These are phyloP conservation scores for Steatocranus sp. DNA, from an alignment of 2,797 vertebrate genomes.

Conservation along the genomic window DNA sequence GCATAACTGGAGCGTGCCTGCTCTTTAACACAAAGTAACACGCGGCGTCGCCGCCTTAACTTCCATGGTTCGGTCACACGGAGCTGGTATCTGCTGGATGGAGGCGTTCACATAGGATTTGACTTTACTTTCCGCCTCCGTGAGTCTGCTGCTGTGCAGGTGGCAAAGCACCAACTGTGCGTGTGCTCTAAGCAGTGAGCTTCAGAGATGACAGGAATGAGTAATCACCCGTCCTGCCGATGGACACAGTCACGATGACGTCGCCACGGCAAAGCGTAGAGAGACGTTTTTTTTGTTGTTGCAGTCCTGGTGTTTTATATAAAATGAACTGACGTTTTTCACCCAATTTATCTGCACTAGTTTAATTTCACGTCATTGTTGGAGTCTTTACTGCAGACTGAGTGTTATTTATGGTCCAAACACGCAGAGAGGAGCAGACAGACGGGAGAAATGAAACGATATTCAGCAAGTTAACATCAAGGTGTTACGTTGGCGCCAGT, in stretches of 20 bases:
- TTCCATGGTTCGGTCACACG: not conserved
- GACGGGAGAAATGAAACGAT: not conserved
- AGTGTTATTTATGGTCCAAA: rapidly evolving
- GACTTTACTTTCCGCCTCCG: not conserved
- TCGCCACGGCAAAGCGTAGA: not conserved
- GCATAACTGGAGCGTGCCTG: rapidly evolving
- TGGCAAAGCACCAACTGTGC: not conserved
- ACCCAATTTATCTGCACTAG: not conserved
- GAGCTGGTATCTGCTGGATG: not conserved
- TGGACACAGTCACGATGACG: not conserved
- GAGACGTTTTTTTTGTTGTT: not conserved
- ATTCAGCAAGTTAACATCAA: not conserved
- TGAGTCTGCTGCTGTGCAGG: not conserved
- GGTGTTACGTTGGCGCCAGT: not conserved
- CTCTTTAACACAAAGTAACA: not conserved
- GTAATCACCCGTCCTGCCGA: not conserved
- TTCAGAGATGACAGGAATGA: not conserved
- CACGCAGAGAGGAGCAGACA: not conserved
- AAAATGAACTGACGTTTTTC: not conserved
- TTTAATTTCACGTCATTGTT: not conserved
- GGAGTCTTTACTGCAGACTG: not conserved
- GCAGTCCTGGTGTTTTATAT: not conserved
- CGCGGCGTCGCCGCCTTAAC: rapidly evolving
- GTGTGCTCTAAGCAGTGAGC: not conserved
- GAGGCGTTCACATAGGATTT: not conserved